Evolutionary conservation across 2,113 vertebrate genomes (phyloP).

Genomic region (Elephantulus edwardii): DNA sequence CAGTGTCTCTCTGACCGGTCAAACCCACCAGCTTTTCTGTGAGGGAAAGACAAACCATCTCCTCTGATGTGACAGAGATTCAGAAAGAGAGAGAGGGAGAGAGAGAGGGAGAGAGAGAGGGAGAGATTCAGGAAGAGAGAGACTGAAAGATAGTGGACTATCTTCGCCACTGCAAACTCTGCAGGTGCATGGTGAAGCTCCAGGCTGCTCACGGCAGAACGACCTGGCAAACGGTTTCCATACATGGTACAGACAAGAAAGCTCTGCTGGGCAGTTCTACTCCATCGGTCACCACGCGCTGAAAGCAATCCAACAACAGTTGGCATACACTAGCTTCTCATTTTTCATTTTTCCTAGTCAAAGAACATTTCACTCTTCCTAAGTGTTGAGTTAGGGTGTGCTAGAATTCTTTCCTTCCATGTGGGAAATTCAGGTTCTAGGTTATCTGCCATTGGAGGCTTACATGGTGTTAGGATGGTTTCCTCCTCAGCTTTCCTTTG

Average conservation of each 20-base stretch:
- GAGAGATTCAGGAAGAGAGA: too few species aligned
- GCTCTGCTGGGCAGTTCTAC: not conserved
- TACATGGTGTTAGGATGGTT: not conserved
- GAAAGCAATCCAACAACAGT: not conserved
- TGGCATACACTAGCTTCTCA: not conserved
- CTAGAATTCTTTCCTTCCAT: not conserved
- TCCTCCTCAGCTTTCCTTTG: not conserved
- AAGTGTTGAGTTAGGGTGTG: not conserved
- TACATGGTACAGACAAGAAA: not conserved
- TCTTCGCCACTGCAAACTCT: not conserved
- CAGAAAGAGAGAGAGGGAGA: too few species aligned
- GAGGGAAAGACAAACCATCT: too few species aligned
- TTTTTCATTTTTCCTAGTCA: slow-evolving; percentile 1
- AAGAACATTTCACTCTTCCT: not conserved
- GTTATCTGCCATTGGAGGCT: not conserved
- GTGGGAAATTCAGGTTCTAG: not conserved
- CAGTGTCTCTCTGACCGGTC: too few species aligned
- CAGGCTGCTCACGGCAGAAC: not conserved
- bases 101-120: too few species aligned
- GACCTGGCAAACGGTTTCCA: not conserved
- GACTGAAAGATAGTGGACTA: too few species aligned
- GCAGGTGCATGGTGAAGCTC: not conserved
- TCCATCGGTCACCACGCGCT: not conserved
- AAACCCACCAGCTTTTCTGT: too few species aligned
- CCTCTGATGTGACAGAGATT: too few species aligned